phyloP scores from a whole-genome alignment of 2,888 invertebrate genomes.

The Proisotoma minuta region DNA sequence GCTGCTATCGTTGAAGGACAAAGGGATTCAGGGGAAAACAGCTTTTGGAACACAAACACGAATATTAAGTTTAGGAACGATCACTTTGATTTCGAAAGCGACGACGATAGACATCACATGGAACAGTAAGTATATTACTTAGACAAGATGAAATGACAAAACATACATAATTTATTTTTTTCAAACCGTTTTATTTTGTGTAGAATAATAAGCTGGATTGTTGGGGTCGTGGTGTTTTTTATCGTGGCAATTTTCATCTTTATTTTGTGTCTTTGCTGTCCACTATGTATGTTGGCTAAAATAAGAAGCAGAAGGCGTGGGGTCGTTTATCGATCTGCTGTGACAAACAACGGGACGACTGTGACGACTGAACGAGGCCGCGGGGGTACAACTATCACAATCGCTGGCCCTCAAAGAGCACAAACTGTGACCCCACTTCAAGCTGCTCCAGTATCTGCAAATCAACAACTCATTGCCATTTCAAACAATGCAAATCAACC shows the following conservation, averaged over 20 bases:
- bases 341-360: slow-evolving; percentile 5
- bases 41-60: too few relatives aligned
- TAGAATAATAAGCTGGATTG: slow-evolving; percentile 24
- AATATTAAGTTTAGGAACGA: too few relatives aligned
- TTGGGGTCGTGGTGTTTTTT: slow-evolving; percentile 25
- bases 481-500: slow-evolving; percentile 23
- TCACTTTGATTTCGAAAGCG: too few relatives aligned
- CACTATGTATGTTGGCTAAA: slow-evolving; percentile 42
- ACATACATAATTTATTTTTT: too few relatives aligned
- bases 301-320: slow-evolving; percentile 36
- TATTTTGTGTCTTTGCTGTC: slow-evolving; percentile 40
- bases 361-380: slow-evolving; percentile 1
- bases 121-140: too few relatives aligned
- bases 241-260: slow-evolving; percentile 21
- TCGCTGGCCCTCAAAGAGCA: not conserved
- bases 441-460: slow-evolving; percentile 18
- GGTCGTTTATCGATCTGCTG: slow-evolving; percentile 28
- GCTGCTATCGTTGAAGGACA: too few relatives aligned
- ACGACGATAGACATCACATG: too few relatives aligned
- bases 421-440: not conserved
- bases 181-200: too few relatives aligned
- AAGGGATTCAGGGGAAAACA: too few relatives aligned
- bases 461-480: slow-evolving; percentile 22
- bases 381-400: not conserved
- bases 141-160: too few relatives aligned